Conservation (phyloP, 2,888 invertebrate genomes). For the Priocnemis perturbator region DNA sequence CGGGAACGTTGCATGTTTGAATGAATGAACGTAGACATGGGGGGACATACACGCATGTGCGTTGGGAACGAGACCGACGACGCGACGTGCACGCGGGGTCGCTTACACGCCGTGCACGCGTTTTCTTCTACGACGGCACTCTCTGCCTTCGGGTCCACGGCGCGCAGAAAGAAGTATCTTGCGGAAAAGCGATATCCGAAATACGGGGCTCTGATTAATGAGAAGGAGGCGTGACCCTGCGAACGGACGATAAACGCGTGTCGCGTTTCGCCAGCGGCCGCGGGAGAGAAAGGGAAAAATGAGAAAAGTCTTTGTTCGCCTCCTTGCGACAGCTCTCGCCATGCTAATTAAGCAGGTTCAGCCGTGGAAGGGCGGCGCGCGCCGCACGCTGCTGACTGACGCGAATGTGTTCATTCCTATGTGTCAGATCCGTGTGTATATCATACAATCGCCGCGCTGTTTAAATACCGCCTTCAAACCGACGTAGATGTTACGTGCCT, state of each 20-base stretch:
- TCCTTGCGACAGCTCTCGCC: no score
- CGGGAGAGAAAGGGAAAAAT: background rate
- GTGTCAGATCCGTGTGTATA: no score
- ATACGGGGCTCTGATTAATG: no score
- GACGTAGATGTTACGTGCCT: no score
- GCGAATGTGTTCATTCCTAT: no score
- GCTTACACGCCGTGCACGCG: conserved; percentile 6
- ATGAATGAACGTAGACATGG: conserved; percentile 51
- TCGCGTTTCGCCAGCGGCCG: background rate
- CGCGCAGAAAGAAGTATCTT: background rate
- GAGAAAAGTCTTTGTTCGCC: background rate
- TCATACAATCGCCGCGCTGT: no score
- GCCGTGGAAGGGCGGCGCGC: background rate
- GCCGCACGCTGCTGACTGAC: background rate
- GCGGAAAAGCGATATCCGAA: no score
- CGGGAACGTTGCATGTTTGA: conserved; percentile 43
- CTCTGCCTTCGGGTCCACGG: background rate
- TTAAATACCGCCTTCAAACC: no score
- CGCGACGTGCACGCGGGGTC: background rate
- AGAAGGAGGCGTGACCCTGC: no score
- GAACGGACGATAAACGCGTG: conserved; percentile 2
- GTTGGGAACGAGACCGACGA: conserved; percentile 10
- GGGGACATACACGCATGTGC: conserved; percentile 32
- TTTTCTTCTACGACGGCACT: background rate
- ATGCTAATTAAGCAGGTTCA: no score